A percentile compares a stretch with the other conserved stretches of the same genome.
Conservation (phyloP, 2,113 vertebrate genomes). For the Tupaia tana region DNA sequence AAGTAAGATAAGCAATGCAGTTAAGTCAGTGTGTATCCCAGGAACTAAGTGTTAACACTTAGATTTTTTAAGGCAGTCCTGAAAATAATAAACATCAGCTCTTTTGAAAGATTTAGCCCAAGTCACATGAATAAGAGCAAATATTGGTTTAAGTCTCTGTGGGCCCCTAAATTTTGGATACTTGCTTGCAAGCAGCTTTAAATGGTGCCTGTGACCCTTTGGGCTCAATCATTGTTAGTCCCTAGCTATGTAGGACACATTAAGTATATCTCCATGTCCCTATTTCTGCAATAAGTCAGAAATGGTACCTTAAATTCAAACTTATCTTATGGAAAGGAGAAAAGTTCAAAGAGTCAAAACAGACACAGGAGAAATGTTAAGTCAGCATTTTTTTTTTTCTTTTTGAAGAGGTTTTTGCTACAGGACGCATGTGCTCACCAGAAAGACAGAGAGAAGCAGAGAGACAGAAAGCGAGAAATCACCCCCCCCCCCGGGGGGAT, state of each 20-base stretch:
- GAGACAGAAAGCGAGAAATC: no score
- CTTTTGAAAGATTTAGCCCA: neutral
- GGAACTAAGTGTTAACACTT: neutral
- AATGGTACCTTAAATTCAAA: neutral
- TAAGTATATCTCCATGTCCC: neutral
- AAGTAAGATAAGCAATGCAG: slow-evolving; percentile 55
- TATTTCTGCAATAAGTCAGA: neutral
- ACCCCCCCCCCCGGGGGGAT: no score
- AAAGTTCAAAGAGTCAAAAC: neutral
- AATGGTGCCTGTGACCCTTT: neutral
- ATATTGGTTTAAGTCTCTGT: neutral
- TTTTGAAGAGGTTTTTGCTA: no score
- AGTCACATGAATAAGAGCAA: neutral
- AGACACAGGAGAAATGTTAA: neutral
- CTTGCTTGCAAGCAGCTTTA: neutral
- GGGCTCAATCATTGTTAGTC: neutral
- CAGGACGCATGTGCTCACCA: no score
- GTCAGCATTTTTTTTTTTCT: no score
- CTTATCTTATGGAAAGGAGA: neutral
- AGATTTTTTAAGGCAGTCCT: neutral
- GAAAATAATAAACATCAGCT: neutral
- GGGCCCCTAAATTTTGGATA: neutral
- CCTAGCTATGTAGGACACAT: neutral
- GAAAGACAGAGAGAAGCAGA: no score
- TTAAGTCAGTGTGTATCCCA: neutral